A percentile compares a stretch with the other conserved stretches of the same genome.
phyloP scores from a whole-genome alignment of 2,113 vertebrate species.

The Festucalex cinctus region DNA sequence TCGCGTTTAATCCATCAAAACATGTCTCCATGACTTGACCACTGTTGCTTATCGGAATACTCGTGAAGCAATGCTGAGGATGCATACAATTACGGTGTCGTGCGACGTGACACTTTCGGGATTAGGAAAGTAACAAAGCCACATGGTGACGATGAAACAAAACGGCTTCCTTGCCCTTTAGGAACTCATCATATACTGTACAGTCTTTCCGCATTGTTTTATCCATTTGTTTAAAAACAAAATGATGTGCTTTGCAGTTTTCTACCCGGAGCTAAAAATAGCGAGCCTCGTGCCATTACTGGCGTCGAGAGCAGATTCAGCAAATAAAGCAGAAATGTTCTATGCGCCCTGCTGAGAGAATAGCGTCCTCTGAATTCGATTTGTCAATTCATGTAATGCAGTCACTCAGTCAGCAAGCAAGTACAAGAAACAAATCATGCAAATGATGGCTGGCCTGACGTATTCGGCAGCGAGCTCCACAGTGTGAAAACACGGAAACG shows the following conservation, averaged over 20 bases:
- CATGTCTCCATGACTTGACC: conserved; percentile 5
- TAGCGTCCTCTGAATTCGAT: conserved; percentile 36
- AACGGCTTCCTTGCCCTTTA: conserved; percentile 50
- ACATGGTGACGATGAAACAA: conserved; percentile 10
- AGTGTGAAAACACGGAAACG: conserved; percentile 8
- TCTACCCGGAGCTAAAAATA: conserved; percentile 52
- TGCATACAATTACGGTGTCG: conserved; percentile 12
- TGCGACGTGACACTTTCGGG: background rate
- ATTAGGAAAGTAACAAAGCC: background rate
- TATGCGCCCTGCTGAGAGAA: conserved; percentile 5
- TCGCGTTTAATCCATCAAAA: conserved; percentile 69
- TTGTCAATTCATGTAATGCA: conserved; percentile 47
- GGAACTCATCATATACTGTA: conserved; percentile 25
- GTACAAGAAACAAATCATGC: conserved; percentile 16
- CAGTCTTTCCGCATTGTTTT: conserved; percentile 39
- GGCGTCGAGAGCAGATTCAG: background rate
- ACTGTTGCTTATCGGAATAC: conserved; percentile 29
- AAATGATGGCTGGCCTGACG: conserved; percentile 42
- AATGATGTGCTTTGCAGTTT: conserved; percentile 41
- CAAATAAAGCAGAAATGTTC: conserved; percentile 38
- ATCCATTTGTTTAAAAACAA: conserved; percentile 30
- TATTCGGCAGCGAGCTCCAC: background rate
- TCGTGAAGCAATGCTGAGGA: conserved; percentile 29
- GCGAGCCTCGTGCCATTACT: conserved; percentile 13
- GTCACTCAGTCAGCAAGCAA: conserved; percentile 45